Evolutionary conservation across 2,888 invertebrate species (phyloP).

Genomic region (Nemotelus nigrinus): DNA sequence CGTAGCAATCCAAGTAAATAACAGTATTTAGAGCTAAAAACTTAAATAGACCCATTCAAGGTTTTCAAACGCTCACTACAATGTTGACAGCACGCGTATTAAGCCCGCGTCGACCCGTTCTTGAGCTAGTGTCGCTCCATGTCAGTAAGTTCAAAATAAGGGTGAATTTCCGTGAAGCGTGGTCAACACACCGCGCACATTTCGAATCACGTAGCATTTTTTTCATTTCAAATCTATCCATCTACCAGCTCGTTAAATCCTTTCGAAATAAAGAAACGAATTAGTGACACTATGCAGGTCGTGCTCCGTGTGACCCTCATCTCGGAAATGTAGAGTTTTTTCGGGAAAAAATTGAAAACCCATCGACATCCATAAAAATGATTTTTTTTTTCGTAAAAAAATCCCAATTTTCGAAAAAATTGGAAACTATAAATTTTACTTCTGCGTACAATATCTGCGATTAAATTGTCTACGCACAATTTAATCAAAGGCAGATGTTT

Average conservation of each 20-base stretch:
- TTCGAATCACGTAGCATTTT: background rate
- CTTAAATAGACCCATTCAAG: no score
- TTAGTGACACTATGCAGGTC: background rate
- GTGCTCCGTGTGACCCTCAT: conserved; percentile 18
- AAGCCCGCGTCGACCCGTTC: background rate
- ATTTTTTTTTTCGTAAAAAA: conserved; percentile 21
- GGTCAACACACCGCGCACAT: background rate
- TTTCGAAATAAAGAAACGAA: conserved; percentile 2
- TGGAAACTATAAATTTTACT: conserved; percentile 31
- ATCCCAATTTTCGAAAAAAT: conserved; percentile 17
- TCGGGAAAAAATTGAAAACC: conserved; percentile 1
- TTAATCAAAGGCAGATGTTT: conserved; percentile 44
- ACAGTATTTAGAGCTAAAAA: no score
- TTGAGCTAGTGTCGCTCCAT: background rate
- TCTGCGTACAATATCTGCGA: conserved; percentile 14
- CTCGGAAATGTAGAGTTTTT: background rate
- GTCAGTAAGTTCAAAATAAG: conserved; percentile 1
- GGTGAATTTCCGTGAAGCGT: conserved; percentile 13
- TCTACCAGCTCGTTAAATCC: conserved; percentile 25
- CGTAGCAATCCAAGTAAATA: no score
- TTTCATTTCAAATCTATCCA: no score
- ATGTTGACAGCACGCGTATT: conserved; percentile 1
- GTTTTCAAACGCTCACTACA: no score
- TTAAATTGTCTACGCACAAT: conserved; percentile 42
- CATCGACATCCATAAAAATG: background rate